These are phyloP conservation scores for Oryzias celebensis DNA, from an alignment of 2,113 vertebrate species.

Conservation along the genomic window DNA sequence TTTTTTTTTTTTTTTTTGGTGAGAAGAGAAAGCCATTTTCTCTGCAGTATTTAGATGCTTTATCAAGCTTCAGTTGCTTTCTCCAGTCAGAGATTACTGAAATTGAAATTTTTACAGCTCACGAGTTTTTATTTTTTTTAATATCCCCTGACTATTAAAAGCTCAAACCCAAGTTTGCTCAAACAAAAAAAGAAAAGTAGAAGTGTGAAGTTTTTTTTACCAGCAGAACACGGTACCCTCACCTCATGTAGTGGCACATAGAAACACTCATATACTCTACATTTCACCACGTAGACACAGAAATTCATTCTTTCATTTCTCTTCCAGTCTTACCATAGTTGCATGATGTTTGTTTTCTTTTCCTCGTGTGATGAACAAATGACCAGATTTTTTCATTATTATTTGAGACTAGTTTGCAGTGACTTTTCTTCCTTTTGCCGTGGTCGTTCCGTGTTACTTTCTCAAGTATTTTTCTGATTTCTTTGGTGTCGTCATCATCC, in stretches of 20 bases:
- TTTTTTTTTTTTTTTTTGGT: slow-evolving; percentile 22
- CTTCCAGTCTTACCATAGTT: slow-evolving; percentile 79
- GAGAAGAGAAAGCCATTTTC: slow-evolving; percentile 46
- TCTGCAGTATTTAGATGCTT: slow-evolving; percentile 32
- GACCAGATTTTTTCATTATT: slow-evolving; percentile 28
- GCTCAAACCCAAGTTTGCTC: slow-evolving; percentile 64
- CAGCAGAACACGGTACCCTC: slow-evolving; percentile 56
- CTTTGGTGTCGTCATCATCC: slow-evolving; percentile 79
- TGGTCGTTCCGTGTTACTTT: slow-evolving; percentile 25
- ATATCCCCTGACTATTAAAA: slow-evolving; percentile 13
- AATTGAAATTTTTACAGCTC: slow-evolving; percentile 34
- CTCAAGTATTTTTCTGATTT: slow-evolving; percentile 20
- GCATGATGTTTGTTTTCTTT: slow-evolving; percentile 77
- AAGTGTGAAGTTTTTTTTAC: slow-evolving; percentile 20
- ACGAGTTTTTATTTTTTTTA: neutral
- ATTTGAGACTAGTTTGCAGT: too few species aligned
- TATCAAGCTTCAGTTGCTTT: slow-evolving; percentile 41
- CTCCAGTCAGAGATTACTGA: slow-evolving; percentile 31
- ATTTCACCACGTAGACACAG: slow-evolving; percentile 89
- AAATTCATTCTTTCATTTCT: slow-evolving; percentile 90
- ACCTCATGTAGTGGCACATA: slow-evolving; percentile 66
- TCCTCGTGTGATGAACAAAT: slow-evolving; percentile 63
- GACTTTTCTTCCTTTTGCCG: slow-evolving; percentile 34
- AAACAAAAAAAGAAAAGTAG: slow-evolving; percentile 36
- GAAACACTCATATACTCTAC: slow-evolving; percentile 69